These are phyloP conservation scores for Microcebus tavaratra DNA, from an alignment of 2,113 vertebrate species.

Conservation along the genomic window DNA sequence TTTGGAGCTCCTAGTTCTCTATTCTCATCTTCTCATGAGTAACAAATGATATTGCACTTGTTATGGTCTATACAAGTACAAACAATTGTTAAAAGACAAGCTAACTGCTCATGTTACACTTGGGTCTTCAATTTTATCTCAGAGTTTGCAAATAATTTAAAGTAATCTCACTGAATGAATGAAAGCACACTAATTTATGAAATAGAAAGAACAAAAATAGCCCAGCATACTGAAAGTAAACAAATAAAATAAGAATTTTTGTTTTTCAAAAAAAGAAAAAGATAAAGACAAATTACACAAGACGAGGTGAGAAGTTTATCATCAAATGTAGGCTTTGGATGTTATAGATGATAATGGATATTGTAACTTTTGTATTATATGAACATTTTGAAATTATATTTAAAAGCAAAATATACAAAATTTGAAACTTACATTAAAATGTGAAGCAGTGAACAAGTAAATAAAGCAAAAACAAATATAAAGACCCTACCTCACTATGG, in stretches of 20 bases:
- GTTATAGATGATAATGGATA: background rate
- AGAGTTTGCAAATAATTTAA: background rate
- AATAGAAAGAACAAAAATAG: background rate
- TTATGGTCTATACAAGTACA: background rate
- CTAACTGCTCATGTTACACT: background rate
- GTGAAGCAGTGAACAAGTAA: background rate
- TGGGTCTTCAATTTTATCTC: background rate
- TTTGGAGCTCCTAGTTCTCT: background rate
- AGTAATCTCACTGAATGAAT: background rate
- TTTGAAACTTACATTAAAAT: background rate
- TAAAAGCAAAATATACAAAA: background rate
- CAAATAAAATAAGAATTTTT: background rate
- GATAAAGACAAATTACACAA: background rate
- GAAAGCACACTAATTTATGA: background rate
- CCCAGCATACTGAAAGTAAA: background rate
- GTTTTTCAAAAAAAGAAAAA: background rate
- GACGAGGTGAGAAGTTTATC: background rate
- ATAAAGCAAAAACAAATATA: background rate
- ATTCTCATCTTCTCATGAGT: background rate
- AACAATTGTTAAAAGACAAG: background rate
- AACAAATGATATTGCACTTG: background rate
- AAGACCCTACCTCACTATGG: background rate
- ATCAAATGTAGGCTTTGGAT: background rate
- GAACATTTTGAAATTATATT: background rate
- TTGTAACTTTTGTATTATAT: background rate